Base-by-base conservation (phyloP, 2,113 vertebrate species). In the Ramphastos sulfuratus region DNA sequence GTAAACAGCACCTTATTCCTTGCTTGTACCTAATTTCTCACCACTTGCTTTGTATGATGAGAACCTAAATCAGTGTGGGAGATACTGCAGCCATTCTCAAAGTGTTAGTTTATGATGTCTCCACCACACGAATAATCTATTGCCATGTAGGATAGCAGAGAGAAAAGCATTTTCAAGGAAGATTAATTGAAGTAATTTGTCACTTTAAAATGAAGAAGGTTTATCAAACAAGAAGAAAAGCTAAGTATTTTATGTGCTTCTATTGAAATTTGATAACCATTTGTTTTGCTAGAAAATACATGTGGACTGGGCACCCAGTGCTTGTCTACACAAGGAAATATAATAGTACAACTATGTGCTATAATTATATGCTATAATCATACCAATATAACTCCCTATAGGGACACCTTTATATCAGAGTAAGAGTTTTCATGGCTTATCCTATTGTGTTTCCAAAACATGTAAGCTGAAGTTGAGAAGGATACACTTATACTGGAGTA, bases 291-390 rank as follows among this genome's bases (percentile, higher is more conserved):
- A 3, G 79, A 83, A 87, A 86, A 90, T 85, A 21, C 91, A 70
- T 84, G 66, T 87, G 92, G 82, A 92, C 82, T 87, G 88, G 88
- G 80, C 90, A 92, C 70, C 79, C 86, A 91, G 67, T 65, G 56
- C 80, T 91, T 94, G 82, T 79, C 94, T 94, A 84, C 90, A 79
- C 46, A 60, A 85, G 91, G 66, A 95, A 88, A 78, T 93, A 65
- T 70, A 88, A 72, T 3, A 15, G 76, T 75, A 90, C 65, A 75
- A 37, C 85, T 83, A 71, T 74, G 73, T 93, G 76, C 93, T 92
- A 83, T 93, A 94, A 96, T 96, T 95, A 93, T 74, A 65, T 85
- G 37, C 84, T 96, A 52, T 96, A 95, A 95, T 96, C 92, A 92
- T 87, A 91, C 94, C 82, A 87, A 85, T 91, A 87, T 93, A 96